phyloP scores from a whole-genome alignment of 2,888 invertebrate species.

The Allygus modestus region DNA sequence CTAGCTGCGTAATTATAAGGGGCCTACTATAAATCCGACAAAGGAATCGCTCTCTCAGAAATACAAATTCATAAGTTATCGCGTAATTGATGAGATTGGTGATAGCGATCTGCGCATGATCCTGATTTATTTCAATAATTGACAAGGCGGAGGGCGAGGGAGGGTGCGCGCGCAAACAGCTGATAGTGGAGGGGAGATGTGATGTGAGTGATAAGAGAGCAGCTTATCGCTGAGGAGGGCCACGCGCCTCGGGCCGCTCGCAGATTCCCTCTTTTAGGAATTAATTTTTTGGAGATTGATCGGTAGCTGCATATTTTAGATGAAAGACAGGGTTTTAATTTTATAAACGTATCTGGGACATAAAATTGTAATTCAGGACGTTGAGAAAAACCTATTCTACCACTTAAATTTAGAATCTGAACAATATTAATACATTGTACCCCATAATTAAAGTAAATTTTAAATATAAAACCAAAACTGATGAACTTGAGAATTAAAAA shows the following conservation, averaged over 20 bases:
- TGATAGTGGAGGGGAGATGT: slow-evolving; percentile 42
- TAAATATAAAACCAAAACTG: too few relatives aligned
- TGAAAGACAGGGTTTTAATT: too few relatives aligned
- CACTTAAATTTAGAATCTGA: too few relatives aligned
- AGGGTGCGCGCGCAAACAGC: slow-evolving; percentile 24
- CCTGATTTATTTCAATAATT: slow-evolving; percentile 47
- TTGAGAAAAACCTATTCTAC: too few relatives aligned
- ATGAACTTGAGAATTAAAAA: too few relatives aligned
- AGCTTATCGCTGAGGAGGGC: neutral
- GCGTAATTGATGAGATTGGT: slow-evolving; percentile 8
- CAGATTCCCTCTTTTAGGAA: neutral
- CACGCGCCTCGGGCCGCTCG: neutral
- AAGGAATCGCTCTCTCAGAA: neutral
- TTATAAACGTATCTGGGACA: too few relatives aligned
- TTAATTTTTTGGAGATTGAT: neutral
- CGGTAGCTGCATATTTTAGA: too few relatives aligned
- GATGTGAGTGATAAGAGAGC: neutral
- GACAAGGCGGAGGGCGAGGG: neutral
- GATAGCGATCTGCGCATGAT: slow-evolving; percentile 45
- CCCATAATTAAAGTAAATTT: too few relatives aligned
- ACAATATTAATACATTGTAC: too few relatives aligned
- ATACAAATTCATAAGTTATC: slow-evolving; percentile 45
- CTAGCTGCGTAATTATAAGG: neutral
- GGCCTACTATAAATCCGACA: neutral
- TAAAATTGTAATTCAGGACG: too few relatives aligned